A percentile compares a stretch with the other conserved stretches of the same genome.
phyloP scores from a whole-genome alignment of 2,888 invertebrate genomes.

The Aphodius sticticus region DNA sequence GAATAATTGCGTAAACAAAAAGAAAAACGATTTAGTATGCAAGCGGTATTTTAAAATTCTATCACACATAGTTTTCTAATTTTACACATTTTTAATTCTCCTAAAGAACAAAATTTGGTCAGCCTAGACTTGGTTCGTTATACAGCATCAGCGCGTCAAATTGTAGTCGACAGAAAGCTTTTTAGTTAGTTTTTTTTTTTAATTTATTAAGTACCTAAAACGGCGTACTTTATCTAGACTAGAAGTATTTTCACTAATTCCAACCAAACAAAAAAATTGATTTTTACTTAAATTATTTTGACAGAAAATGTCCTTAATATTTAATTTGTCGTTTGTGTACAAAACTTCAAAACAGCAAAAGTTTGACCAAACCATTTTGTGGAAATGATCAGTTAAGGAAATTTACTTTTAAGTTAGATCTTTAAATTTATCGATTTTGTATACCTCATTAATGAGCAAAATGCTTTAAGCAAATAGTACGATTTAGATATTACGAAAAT shows the following conservation, averaged over 20 bases:
- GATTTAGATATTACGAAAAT: no score
- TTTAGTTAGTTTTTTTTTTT: not conserved
- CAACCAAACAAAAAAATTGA: not conserved
- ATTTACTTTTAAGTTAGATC: no score
- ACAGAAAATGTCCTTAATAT: not conserved
- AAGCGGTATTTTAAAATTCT: constrained; percentile 12
- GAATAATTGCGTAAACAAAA: not conserved
- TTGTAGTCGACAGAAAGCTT: not conserved
- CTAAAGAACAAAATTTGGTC: not conserved
- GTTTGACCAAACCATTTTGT: no score
- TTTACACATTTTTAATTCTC: constrained; percentile 8
- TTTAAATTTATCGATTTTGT: no score
- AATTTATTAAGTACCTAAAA: not conserved
- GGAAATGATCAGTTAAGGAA: no score
- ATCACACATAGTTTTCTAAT: constrained; percentile 18
- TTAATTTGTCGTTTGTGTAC: no score
- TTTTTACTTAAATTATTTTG: not conserved
- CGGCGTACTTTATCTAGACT: not conserved
- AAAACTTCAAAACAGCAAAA: not conserved
- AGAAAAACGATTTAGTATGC: not conserved
- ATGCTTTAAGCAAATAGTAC: no score
- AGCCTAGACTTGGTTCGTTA: not conserved
- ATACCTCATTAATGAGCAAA: no score
- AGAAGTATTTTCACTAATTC: not conserved
- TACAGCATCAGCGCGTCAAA: not conserved